Conservation (phyloP, 2,113 vertebrate species). For the Asarcornis scutulata region DNA sequence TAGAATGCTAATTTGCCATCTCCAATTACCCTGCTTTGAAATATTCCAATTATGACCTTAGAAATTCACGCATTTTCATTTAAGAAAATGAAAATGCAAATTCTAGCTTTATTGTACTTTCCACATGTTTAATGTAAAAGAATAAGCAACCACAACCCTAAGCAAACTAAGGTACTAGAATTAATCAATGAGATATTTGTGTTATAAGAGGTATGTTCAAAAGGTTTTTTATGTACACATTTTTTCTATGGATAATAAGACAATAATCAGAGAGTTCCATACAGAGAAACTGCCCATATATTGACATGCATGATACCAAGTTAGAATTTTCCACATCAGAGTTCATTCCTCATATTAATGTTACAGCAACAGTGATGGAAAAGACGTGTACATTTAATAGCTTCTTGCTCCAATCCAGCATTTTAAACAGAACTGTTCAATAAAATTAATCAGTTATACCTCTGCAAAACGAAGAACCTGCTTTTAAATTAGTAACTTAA, state of each 20-base stretch:
- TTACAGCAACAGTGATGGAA: not conserved
- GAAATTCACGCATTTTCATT: not conserved
- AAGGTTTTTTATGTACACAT: not conserved
- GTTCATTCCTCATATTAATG: not conserved
- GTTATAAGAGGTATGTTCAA: not conserved
- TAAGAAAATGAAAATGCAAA: not conserved
- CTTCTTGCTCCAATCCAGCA: not conserved
- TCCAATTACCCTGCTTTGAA: not conserved
- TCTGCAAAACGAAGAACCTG: not conserved
- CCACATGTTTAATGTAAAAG: not conserved
- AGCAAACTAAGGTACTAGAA: not conserved
- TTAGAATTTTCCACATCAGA: not conserved
- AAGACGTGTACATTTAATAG: fast-evolving
- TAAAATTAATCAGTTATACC: not conserved
- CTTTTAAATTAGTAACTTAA: not conserved
- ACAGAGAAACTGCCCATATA: not conserved
- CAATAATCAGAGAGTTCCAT: not conserved
- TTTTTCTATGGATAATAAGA: not conserved
- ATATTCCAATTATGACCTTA: not conserved
- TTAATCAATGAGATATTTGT: not conserved
- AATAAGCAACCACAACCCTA: not conserved
- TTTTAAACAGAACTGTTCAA: not conserved
- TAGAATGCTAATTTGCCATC: not conserved
- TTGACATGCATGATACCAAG: fast-evolving
- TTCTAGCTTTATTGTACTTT: not conserved